A percentile compares a stretch with the other conserved stretches of the same genome.
These are phyloP conservation scores for Phodopus roborovskii DNA, from an alignment of 2,113 vertebrate genomes.

Conservation along the genomic window DNA sequence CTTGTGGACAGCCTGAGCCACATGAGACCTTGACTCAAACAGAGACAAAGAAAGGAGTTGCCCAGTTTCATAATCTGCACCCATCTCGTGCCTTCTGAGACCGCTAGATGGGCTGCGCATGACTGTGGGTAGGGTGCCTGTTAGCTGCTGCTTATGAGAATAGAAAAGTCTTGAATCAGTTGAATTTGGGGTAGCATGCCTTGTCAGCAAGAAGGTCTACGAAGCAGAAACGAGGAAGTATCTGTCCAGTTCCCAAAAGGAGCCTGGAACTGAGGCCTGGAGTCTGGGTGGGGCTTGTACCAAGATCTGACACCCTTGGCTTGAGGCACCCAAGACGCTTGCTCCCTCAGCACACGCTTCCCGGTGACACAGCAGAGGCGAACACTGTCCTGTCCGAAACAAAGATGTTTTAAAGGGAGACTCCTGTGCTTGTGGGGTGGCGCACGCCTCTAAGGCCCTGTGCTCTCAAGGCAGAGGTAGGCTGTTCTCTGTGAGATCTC, in stretches of 20 bases:
- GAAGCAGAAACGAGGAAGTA: conserved; percentile 70
- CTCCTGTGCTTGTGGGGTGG: not conserved
- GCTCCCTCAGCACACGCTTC: not conserved
- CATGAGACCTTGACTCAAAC: not conserved
- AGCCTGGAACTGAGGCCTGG: not conserved
- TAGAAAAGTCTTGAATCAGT: conserved; percentile 64
- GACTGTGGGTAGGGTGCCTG: not conserved
- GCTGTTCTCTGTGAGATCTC: not conserved
- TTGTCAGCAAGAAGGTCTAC: conserved; percentile 58
- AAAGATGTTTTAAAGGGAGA: not conserved
- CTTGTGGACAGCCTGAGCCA: not conserved
- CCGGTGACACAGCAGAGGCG: not conserved
- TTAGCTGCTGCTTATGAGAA: conserved; percentile 40
- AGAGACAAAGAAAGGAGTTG: not conserved
- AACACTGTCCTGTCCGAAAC: not conserved
- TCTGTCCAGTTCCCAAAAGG: not conserved
- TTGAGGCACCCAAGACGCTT: not conserved
- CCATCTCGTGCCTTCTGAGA: not conserved
- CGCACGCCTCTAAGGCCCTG: not conserved
- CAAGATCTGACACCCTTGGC: not conserved
- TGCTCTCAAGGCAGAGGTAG: not conserved
- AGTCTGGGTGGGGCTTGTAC: not conserved
- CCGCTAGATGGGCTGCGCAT: not conserved
- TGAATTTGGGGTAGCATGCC: conserved; percentile 17
- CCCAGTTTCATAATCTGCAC: not conserved